Conservation (phyloP, 2,113 vertebrate species). For the Sula dactylatra region DNA sequence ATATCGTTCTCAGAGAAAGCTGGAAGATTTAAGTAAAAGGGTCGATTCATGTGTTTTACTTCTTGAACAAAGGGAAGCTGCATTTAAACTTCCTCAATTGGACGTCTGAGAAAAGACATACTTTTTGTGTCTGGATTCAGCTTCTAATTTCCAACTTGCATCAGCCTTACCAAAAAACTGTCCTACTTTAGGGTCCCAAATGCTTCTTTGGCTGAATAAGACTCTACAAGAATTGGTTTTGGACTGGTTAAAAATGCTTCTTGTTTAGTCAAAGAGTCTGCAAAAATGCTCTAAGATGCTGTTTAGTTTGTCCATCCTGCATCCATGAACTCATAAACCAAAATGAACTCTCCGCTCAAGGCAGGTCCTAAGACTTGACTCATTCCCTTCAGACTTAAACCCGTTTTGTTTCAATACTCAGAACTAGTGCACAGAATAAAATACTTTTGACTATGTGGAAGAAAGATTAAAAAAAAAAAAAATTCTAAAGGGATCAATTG, state of each 20-base stretch:
- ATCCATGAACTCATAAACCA: neutral
- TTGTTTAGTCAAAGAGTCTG: neutral
- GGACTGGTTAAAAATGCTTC: neutral
- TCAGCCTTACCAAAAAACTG: neutral
- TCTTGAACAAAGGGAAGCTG: slow-evolving; percentile 4
- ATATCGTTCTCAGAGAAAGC: slow-evolving; percentile 59
- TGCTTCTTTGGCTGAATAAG: neutral
- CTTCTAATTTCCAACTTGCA: neutral
- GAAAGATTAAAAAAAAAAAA: neutral
- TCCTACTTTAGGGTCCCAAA: neutral
- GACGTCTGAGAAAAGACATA: neutral
- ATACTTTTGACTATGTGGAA: neutral
- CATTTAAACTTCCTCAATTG: neutral
- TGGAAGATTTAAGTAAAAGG: slow-evolving; percentile 41
- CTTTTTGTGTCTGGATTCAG: neutral
- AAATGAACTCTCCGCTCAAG: neutral
- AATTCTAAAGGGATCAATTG: neutral
- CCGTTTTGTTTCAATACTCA: neutral
- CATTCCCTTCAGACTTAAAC: neutral
- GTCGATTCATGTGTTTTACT: slow-evolving; percentile 46
- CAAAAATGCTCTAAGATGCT: neutral
- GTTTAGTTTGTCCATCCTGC: neutral
- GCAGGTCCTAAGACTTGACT: neutral
- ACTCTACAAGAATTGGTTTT: neutral
- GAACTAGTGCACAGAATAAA: neutral